These are phyloP conservation scores for Phyllostomus hastatus DNA, from an alignment of 2,113 vertebrate genomes.

Conservation along the genomic window DNA sequence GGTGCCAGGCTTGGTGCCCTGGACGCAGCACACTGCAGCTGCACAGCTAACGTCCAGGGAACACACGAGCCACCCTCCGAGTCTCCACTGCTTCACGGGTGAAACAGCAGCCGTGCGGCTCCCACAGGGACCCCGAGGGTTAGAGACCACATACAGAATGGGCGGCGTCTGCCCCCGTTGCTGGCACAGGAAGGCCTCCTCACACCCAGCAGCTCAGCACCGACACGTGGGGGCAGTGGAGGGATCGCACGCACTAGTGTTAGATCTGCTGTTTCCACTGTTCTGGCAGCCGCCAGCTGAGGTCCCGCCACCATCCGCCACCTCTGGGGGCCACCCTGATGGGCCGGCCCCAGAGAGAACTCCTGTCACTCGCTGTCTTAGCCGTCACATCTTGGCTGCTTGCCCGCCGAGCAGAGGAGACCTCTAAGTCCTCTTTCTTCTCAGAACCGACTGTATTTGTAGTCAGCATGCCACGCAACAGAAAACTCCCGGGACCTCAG, in stretches of 20 bases:
- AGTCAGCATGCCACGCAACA: fast-evolving
- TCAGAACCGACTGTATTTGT: not conserved
- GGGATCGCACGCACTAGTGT: fast-evolving
- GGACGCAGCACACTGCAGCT: not conserved
- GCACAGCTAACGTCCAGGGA: not conserved
- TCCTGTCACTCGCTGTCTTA: not conserved
- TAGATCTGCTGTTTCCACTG: not conserved
- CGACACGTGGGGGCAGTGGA: fast-evolving
- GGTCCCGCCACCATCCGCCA: not conserved
- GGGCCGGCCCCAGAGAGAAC: not conserved
- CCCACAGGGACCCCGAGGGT: not conserved
- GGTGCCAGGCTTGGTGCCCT: fast-evolving
- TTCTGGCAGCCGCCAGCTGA: not conserved
- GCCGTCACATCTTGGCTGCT: not conserved
- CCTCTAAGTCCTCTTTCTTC: not conserved
- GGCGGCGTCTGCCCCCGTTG: fast-evolving
- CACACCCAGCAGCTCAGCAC: not conserved
- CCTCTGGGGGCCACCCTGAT: not conserved
- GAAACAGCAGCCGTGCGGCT: fast-evolving
- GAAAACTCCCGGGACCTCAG: not conserved
- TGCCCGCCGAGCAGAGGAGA: not conserved
- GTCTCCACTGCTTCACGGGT: not conserved
- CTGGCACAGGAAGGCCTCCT: not conserved
- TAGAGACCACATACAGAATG: fast-evolving
- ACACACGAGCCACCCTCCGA: not conserved